phyloP scores from a whole-genome alignment of 2,888 invertebrate species.

The Chelonus formosanus region DNA sequence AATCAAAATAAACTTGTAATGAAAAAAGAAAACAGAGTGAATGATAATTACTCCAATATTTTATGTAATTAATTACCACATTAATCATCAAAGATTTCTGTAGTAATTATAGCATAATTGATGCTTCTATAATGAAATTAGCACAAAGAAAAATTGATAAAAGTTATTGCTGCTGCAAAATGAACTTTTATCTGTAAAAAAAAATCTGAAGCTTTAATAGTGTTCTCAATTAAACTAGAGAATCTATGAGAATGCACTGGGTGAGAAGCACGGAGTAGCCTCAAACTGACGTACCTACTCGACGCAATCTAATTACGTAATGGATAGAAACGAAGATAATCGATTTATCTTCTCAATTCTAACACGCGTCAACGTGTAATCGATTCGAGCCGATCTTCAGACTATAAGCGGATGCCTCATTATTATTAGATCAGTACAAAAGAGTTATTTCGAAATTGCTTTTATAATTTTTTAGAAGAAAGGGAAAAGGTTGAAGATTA shows the following conservation, averaged over 20 bases:
- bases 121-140: too few relatives aligned
- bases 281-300: conserved; percentile 23
- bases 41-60: too few relatives aligned
- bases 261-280: conserved; percentile 9
- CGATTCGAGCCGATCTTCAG: conserved; percentile 22
- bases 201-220: conserved; percentile 9
- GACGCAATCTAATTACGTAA: conserved; percentile 34
- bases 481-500: neutral
- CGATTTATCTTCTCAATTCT: conserved; percentile 32
- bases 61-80: too few relatives aligned
- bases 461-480: neutral
- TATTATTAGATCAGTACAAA: conserved; percentile 9
- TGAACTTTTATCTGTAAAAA: neutral
- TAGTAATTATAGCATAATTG: too few relatives aligned
- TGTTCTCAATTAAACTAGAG: conserved; percentile 2
- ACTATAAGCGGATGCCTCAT: neutral
- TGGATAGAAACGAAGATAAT: conserved; percentile 33
- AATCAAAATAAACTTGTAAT: too few relatives aligned
- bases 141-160: too few relatives aligned
- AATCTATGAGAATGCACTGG: neutral
- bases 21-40: too few relatives aligned
- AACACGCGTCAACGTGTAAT: conserved; percentile 30
- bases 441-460: conserved; percentile 1
- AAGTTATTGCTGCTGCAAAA: neutral
- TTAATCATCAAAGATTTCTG: too few relatives aligned